These are phyloP conservation scores for Fulmarus glacialis DNA, from an alignment of 2,113 vertebrate species.

Conservation along the genomic window DNA sequence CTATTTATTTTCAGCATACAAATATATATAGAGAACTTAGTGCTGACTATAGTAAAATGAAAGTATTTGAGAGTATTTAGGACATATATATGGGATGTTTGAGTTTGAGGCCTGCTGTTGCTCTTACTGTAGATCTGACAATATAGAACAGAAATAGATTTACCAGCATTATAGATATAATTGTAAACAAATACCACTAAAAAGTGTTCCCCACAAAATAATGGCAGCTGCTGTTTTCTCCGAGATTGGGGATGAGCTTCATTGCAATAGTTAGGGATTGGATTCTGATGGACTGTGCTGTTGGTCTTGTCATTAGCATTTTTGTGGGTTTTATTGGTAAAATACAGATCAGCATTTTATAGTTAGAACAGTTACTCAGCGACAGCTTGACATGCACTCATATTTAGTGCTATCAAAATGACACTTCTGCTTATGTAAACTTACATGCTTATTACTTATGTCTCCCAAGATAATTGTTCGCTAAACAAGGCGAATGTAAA, in stretches of 20 bases:
- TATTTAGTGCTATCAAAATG: conserved; percentile 48
- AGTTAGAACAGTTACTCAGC: neutral
- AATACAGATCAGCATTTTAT: conserved; percentile 11
- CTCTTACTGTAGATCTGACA: neutral
- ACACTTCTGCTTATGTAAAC: conserved; percentile 57
- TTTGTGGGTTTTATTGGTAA: neutral
- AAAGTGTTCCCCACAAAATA: neutral
- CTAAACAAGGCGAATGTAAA: conserved; percentile 45
- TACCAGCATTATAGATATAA: neutral
- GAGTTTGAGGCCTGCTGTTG: neutral
- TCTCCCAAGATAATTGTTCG: conserved; percentile 62
- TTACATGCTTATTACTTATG: conserved; percentile 50
- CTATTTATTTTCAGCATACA: neutral
- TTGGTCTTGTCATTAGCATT: neutral
- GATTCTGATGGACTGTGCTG: neutral
- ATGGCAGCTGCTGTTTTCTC: neutral
- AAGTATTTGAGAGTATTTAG: neutral
- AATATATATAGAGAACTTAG: neutral
- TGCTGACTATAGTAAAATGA: neutral
- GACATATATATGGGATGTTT: neutral
- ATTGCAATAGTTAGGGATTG: neutral
- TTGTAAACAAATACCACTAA: neutral
- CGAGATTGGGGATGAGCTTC: neutral
- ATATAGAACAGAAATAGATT: neutral
- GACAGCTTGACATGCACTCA: neutral